Base-by-base conservation (phyloP, 1,140 invertebrate species). In the Coboldia fuscipes region DNA sequence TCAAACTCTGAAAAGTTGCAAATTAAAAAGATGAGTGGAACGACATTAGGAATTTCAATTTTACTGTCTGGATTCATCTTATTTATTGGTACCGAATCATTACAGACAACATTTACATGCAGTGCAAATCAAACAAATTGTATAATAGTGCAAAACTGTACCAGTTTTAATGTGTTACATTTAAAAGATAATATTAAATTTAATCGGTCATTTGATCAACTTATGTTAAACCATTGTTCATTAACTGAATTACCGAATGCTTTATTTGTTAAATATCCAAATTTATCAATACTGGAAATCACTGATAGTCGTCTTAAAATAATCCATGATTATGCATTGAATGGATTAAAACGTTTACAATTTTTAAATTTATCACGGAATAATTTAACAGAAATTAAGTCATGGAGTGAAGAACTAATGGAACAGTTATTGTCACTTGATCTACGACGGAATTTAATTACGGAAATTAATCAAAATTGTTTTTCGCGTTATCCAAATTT, bases 401-500 rank as follows among this genome's bases (percentile, higher is more conserved):
- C 46, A 5, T 54, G 51, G 51, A 41, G 47, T 2, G 37, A 37
- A n/a, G 39, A 48, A 4, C 41, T 44, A 8, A 18, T 54, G 24
- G 41, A 33, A 1, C 42, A 41, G 0, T 38, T 54, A 1, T 39
- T 26, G 9, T 21, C 37, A 0, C 33, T 54, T 2, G 48, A 54
- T 37, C 14, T 51, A 1, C 44, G 48, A n/a, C 36, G 44, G 7
- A 54, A 54, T 29, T 7, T 16, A 0, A 37, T 54, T 8, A 19
- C 12, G 5, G 28, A 28, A 2, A 16, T 54, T 2, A 30, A 20
- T 2, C n/a, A 28, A 1, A 34, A 36, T 0, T 38, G 34, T 5
- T 51, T 54, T 8, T 20, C 18, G 0, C 38, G 41, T 2, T 54
- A 45, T 42, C 51, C 51, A 0, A 48, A 51, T 18, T 33, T 54